Conservation (phyloP, 1,140 invertebrate species). For the Sminthurides bifidus region DNA sequence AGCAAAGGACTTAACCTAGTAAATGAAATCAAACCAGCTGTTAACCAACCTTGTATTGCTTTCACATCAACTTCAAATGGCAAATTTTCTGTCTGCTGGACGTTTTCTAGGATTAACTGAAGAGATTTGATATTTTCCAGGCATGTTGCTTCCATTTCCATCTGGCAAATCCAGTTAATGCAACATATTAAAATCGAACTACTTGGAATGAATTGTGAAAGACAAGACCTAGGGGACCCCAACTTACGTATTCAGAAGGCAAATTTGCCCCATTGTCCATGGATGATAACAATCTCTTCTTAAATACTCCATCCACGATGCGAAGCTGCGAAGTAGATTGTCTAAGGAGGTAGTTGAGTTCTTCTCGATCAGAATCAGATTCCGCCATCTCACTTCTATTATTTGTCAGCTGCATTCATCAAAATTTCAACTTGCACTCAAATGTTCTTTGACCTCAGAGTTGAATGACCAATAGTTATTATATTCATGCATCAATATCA, state of each 20-base stretch:
- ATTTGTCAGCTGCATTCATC: background rate
- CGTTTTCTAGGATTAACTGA: constrained; percentile 41
- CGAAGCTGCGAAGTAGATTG: constrained; percentile 44
- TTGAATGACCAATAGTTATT: background rate
- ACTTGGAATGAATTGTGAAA: background rate
- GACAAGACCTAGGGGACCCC: background rate
- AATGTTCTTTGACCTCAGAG: too few relatives aligned
- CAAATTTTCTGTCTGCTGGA: constrained; percentile 29
- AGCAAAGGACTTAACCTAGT: background rate
- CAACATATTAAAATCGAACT: background rate
- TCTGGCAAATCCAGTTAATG: constrained; percentile 42
- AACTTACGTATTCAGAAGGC: constrained; percentile 26
- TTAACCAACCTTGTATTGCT: constrained; percentile 23
- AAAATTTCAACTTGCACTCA: background rate
- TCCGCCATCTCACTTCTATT: constrained; percentile 38
- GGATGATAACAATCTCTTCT: constrained; percentile 38
- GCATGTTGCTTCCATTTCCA: constrained; percentile 59
- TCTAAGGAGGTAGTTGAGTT: constrained; percentile 45
- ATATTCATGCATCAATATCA: background rate
- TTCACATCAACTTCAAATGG: constrained; percentile 27
- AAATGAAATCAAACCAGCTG: background rate
- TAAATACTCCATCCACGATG: constrained; percentile 45
- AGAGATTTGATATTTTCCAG: constrained; percentile 58
- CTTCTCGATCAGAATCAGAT: constrained; percentile 54
- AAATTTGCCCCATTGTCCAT: constrained; percentile 32